A percentile compares a stretch with the other conserved stretches of the same genome.
These are phyloP conservation scores for Holothuria glaberrima DNA, from an alignment of 35 echinoderm and acorn worm genomes.

Conservation along the genomic window DNA sequence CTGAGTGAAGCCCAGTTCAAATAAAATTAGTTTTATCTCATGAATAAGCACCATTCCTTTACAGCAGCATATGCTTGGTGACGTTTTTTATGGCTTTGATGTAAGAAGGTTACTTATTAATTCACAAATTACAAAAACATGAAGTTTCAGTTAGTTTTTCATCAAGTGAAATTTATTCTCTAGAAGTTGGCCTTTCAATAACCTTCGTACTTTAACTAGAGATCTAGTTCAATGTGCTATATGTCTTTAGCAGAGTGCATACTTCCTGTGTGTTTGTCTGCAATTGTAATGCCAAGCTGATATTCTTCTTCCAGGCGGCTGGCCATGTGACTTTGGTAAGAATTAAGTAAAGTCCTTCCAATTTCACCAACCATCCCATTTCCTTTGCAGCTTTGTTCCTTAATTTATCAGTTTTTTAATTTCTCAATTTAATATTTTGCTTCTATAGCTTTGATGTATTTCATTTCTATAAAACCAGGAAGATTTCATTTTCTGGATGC, in stretches of 20 bases:
- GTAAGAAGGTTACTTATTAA: too few relatives aligned
- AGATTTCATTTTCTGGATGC: too few relatives aligned
- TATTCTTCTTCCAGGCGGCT: conserved; percentile 56
- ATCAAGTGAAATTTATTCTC: too few relatives aligned
- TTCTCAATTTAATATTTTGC: not conserved
- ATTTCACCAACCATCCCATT: conserved; percentile 15
- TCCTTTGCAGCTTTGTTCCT: conserved; percentile 16
- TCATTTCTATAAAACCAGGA: not conserved
- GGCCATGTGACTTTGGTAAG: conserved; percentile 57
- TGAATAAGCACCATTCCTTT: too few relatives aligned
- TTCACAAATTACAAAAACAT: too few relatives aligned
- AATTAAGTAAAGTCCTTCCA: not conserved
- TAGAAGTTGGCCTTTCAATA: too few relatives aligned
- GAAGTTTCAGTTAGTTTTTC: too few relatives aligned
- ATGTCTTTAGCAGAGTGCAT: not conserved
- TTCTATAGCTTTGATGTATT: not conserved
- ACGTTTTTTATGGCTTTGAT: too few relatives aligned
- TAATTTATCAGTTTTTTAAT: conserved; percentile 1
- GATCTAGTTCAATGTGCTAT: not conserved
- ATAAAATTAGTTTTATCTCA: too few relatives aligned
- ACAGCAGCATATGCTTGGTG: too few relatives aligned
- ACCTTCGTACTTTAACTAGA: not conserved
- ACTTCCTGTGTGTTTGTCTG: not conserved
- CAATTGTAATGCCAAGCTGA: conserved; percentile 21
- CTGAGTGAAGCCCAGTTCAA: too few relatives aligned